Evolutionary conservation across 2,888 invertebrate species (phyloP).

Genomic region (Limnephilus lunatus): DNA sequence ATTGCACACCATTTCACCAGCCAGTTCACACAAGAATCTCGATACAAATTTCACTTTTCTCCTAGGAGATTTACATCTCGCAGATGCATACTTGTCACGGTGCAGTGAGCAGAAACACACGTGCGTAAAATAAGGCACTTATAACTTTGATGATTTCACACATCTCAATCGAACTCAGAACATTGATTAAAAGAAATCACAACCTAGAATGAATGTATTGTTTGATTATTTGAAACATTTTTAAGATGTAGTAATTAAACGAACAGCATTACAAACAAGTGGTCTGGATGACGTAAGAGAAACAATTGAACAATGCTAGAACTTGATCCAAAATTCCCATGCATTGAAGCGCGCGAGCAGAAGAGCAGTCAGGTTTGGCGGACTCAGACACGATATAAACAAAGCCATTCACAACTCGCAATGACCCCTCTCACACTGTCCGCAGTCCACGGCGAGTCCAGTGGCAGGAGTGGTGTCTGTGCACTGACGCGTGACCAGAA

Average conservation of each 20-base stretch:
- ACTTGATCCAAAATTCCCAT: conserved; percentile 55
- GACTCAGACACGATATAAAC: conserved; percentile 39
- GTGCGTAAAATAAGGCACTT: not conserved
- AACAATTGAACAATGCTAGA: conserved; percentile 54
- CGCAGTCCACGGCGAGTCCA: conserved; percentile 40
- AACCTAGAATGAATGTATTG: no score
- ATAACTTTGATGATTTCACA: not conserved
- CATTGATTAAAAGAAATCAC: not conserved
- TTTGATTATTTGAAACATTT: not conserved
- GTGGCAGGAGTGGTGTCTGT: conserved; percentile 11
- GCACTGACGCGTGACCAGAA: conserved; percentile 15
- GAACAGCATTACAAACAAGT: not conserved
- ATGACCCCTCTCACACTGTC: conserved; percentile 40
- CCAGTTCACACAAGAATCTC: conserved; percentile 20
- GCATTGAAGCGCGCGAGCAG: conserved; percentile 56
- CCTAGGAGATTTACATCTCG: not conserved
- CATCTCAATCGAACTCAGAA: not conserved
- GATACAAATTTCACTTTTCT: conserved; percentile 53
- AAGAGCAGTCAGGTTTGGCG: conserved; percentile 41
- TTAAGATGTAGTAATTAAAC: not conserved
- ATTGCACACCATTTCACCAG: conserved; percentile 74
- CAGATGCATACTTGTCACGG: conserved; percentile 26
- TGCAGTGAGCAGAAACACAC: conserved; percentile 37
- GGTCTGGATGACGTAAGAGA: conserved; percentile 55
- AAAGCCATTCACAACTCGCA: conserved; percentile 45